A percentile compares a stretch with the other conserved stretches of the same genome.
phyloP scores from a whole-genome alignment of 2,797 vertebrate species.

The Hephaestus fuliginosus region DNA sequence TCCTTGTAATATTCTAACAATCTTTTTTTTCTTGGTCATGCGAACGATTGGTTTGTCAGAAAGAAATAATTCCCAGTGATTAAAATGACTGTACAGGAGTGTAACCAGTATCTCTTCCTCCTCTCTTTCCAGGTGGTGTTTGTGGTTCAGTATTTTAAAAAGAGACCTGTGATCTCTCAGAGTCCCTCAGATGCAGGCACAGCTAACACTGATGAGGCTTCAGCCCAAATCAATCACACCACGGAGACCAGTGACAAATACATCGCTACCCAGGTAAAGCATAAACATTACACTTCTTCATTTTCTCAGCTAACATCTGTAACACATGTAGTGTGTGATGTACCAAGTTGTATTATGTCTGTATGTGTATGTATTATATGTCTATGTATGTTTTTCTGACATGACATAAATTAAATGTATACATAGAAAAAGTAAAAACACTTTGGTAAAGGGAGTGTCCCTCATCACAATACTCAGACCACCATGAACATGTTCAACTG shows the following conservation, averaged over 20 bases:
- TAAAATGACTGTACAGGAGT: neutral
- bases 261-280: conserved; percentile 77
- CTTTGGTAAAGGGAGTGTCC: neutral
- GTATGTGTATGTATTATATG: too few relatives aligned
- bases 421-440: neutral
- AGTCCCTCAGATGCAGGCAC: conserved; percentile 86
- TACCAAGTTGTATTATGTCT: too few relatives aligned
- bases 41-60: neutral
- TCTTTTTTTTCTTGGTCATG: too few relatives aligned
- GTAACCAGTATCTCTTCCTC: neutral
- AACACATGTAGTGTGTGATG: neutral
- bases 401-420: neutral
- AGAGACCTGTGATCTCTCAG: conserved; percentile 86
- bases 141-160: conserved; percentile 94
- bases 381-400: neutral
- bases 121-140: conserved; percentile 88
- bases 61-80: neutral
- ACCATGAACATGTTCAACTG: neutral
- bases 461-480: neutral
- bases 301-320: neutral
- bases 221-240: conserved; percentile 87
- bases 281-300: neutral
- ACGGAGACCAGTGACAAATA: conserved; percentile 86
- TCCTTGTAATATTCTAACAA: neutral
- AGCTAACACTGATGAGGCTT: conserved; percentile 86